Conservation (phyloP, 2,113 vertebrate genomes). For the Dromiciops gliroides region DNA sequence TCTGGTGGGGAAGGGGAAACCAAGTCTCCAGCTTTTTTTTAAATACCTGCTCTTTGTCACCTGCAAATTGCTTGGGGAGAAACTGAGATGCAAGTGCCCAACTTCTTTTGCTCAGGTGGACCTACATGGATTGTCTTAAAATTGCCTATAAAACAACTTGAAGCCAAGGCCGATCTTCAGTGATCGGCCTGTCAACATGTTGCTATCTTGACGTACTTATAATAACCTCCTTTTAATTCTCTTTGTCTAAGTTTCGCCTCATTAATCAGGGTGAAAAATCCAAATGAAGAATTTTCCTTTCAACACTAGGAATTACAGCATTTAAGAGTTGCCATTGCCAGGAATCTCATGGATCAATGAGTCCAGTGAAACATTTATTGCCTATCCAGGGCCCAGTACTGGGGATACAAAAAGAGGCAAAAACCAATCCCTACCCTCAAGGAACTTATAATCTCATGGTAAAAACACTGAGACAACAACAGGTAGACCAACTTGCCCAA, state of each 20-base stretch:
- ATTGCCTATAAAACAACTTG: too few species aligned
- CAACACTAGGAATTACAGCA: not conserved
- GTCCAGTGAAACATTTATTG: not conserved
- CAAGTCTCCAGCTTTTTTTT: too few species aligned
- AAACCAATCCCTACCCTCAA: not conserved
- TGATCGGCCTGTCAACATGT: not conserved
- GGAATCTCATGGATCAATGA: not conserved
- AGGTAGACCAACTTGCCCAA: not conserved
- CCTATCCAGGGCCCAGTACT: not conserved
- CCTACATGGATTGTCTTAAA: not conserved
- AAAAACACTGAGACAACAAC: not conserved
- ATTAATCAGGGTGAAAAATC: not conserved
- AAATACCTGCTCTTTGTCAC: not conserved
- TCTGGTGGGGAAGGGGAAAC: not conserved
- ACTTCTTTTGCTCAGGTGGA: not conserved
- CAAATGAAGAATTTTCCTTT: not conserved
- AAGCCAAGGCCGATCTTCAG: not conserved
- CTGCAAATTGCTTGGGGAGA: not conserved
- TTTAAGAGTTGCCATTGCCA: not conserved
- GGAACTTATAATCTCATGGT: not conserved
- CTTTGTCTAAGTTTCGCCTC: not conserved
- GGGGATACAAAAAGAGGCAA: not conserved
- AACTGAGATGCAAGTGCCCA: not conserved
- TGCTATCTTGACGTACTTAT: not conserved
- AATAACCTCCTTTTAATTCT: not conserved